phyloP scores from a whole-genome alignment of 2,888 invertebrate species.

The Tenodera sinensis region DNA sequence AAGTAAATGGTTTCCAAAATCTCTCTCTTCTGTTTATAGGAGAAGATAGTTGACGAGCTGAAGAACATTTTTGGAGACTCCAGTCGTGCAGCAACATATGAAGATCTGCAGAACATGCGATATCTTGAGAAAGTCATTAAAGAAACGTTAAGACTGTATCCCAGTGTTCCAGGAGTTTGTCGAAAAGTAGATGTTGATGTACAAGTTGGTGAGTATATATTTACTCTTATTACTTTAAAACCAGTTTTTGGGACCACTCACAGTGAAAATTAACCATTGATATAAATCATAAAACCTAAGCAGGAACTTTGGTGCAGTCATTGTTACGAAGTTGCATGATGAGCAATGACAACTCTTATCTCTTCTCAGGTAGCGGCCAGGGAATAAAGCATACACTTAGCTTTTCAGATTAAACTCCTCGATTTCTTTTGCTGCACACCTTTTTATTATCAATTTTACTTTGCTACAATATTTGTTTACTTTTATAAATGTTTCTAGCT shows the following conservation, averaged over 20 bases:
- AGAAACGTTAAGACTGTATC: slow-evolving; percentile 23
- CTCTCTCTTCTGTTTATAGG: neutral
- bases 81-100: slow-evolving; percentile 9
- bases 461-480: no score
- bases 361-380: no score
- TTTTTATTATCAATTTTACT: no score
- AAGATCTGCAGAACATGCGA: slow-evolving; percentile 25
- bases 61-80: slow-evolving; percentile 21
- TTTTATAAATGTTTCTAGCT: no score
- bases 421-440: no score
- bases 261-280: neutral
- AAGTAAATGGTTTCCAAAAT: slow-evolving; percentile 7
- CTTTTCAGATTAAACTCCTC: no score
- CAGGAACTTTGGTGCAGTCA: no score
- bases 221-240: neutral
- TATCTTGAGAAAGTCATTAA: slow-evolving; percentile 24
- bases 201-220: slow-evolving; percentile 2
- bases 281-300: no score
- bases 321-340: no score
- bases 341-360: no score
- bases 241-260: neutral
- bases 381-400: no score
- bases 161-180: slow-evolving; percentile 16
- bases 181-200: slow-evolving; percentile 8
- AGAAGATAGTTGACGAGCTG: slow-evolving; percentile 15